phyloP scores from a whole-genome alignment of 2,888 invertebrate genomes.

The Maniola hyperantus region DNA sequence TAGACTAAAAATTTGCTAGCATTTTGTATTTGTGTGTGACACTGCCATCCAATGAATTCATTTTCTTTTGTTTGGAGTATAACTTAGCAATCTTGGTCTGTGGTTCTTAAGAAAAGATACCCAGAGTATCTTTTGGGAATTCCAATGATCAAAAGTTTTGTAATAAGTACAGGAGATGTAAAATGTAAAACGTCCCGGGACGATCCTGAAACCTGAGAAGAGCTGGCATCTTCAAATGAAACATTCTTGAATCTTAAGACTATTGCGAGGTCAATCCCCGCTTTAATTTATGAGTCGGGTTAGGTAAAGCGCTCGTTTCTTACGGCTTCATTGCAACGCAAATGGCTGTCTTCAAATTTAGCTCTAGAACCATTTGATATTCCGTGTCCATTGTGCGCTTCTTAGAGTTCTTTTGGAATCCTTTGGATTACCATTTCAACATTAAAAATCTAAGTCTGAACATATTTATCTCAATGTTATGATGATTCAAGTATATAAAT shows the following conservation, averaged over 20 bases:
- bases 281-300: constrained; percentile 36
- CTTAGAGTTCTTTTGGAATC: constrained; percentile 9
- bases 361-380: constrained; percentile 20
- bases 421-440: background rate
- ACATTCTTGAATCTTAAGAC: constrained; percentile 37
- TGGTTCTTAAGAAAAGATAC: too few relatives aligned
- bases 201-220: constrained; percentile 7
- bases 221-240: constrained; percentile 29
- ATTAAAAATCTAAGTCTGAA: background rate
- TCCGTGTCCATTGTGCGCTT: constrained; percentile 10
- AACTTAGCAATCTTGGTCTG: too few relatives aligned
- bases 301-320: constrained; percentile 30
- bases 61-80: too few relatives aligned
- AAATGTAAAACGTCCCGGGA: constrained; percentile 1
- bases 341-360: constrained; percentile 28
- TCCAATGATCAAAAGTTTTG: background rate
- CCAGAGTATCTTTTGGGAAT: background rate
- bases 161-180: background rate
- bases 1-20: too few relatives aligned
- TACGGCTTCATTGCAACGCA: constrained; percentile 32
- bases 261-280: constrained; percentile 42
- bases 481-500: background rate
- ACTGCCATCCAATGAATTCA: too few relatives aligned
- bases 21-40: too few relatives aligned
- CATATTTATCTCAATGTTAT: background rate